These are phyloP conservation scores for Cerastis rubricosa DNA, from an alignment of 2,888 invertebrate genomes.

Conservation along the genomic window DNA sequence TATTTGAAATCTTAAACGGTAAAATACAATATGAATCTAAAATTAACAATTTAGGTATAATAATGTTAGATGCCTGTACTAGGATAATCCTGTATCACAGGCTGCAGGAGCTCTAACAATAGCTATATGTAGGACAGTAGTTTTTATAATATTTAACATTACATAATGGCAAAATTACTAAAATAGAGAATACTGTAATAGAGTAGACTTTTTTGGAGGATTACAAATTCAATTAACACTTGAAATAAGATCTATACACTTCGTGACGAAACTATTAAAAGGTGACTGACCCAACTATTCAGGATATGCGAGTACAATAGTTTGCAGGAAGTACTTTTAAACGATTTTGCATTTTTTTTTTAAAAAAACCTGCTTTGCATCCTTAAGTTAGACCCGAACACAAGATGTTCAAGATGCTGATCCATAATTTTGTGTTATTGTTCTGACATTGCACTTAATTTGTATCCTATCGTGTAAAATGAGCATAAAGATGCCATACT, in stretches of 20 bases:
- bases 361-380: neutral
- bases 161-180: too few species aligned
- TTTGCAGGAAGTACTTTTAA: neutral
- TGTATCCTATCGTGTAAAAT: conserved; percentile 54
- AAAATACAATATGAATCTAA: too few species aligned
- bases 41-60: too few species aligned
- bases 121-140: too few species aligned
- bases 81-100: too few species aligned
- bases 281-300: conserved; percentile 36
- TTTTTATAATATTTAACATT: too few species aligned
- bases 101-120: too few species aligned
- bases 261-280: conserved; percentile 27
- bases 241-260: conserved; percentile 23
- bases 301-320: conserved; percentile 8
- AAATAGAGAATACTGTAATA: too few species aligned
- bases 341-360: neutral
- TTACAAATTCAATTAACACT: conserved; percentile 26
- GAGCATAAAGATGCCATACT: conserved; percentile 62
- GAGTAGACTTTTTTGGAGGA: conserved; percentile 7
- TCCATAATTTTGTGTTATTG: conserved; percentile 30
- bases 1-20: too few species aligned
- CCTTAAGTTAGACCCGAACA: neutral
- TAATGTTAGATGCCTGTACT: too few species aligned
- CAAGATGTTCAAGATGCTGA: conserved; percentile 23
- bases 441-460: conserved; percentile 51